Evolutionary conservation across 2,888 invertebrate genomes (phyloP).

Genomic region (Acanthoscelides obtectus): DNA sequence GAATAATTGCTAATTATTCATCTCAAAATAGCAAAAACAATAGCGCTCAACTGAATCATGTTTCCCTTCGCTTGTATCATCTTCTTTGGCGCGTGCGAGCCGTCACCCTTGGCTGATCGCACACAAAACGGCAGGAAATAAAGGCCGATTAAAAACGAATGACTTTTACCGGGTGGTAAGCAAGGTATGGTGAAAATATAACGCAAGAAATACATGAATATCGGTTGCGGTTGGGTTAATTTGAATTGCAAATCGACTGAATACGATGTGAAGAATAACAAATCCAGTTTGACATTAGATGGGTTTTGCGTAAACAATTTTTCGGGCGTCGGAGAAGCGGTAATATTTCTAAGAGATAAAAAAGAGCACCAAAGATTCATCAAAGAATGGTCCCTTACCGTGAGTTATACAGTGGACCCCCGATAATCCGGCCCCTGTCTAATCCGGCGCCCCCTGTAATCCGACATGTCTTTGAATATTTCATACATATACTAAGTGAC

Average conservation of each 20-base stretch:
- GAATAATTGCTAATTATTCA: background rate
- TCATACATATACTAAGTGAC: too few relatives aligned
- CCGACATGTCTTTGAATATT: too few relatives aligned
- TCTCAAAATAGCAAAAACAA: background rate
- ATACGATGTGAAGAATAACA: background rate
- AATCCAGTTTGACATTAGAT: too few relatives aligned
- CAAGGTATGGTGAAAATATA: background rate
- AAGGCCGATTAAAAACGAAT: background rate
- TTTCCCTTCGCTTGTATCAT: background rate
- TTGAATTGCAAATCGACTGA: background rate
- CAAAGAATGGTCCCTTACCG: too few relatives aligned
- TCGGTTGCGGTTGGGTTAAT: background rate
- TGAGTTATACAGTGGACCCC: too few relatives aligned
- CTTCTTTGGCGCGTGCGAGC: background rate
- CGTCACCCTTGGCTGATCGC: background rate
- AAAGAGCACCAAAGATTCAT: too few relatives aligned
- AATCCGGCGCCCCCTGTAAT: too few relatives aligned
- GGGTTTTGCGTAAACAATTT: too few relatives aligned
- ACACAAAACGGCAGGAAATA: background rate
- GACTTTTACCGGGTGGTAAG: background rate
- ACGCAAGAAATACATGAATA: background rate
- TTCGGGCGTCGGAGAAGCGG: too few relatives aligned
- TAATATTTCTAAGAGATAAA: too few relatives aligned
- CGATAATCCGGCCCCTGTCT: too few relatives aligned
- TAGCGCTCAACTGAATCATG: background rate